Evolutionary conservation across 2,888 invertebrate genomes (phyloP).

Genomic region (Macrophya alboannulata): DNA sequence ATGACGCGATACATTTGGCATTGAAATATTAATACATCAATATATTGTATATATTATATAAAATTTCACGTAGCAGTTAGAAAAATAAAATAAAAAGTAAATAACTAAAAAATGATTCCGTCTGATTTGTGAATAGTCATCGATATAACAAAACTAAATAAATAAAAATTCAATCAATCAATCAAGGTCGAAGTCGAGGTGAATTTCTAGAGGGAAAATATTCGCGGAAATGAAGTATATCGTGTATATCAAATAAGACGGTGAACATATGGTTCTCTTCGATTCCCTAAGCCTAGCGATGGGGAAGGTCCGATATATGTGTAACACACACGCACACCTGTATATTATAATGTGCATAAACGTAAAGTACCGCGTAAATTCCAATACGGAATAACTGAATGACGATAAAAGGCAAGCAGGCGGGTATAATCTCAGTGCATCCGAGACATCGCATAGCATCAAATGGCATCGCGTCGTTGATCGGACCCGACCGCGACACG

Average conservation of each 20-base stretch:
- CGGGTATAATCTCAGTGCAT: constrained; percentile 16
- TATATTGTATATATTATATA: background rate
- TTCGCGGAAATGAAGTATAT: background rate
- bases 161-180: background rate
- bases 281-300: background rate
- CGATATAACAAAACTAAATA: background rate
- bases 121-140: background rate
- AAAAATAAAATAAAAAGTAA: too few species aligned
- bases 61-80: too few species aligned
- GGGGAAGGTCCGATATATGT: background rate
- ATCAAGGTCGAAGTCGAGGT: background rate
- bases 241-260: background rate
- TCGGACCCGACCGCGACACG: background rate
- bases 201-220: too few species aligned
- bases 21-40: background rate
- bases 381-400: constrained; percentile 15
- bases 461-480: background rate
- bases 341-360: background rate
- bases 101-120: background rate
- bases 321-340: background rate
- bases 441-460: background rate
- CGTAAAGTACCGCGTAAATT: constrained; percentile 2
- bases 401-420: constrained; percentile 21
- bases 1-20: background rate
- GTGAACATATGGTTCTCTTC: background rate